Evolutionary conservation across 2,888 invertebrate species (phyloP).

Genomic region (Cephonodes hylas): DNA sequence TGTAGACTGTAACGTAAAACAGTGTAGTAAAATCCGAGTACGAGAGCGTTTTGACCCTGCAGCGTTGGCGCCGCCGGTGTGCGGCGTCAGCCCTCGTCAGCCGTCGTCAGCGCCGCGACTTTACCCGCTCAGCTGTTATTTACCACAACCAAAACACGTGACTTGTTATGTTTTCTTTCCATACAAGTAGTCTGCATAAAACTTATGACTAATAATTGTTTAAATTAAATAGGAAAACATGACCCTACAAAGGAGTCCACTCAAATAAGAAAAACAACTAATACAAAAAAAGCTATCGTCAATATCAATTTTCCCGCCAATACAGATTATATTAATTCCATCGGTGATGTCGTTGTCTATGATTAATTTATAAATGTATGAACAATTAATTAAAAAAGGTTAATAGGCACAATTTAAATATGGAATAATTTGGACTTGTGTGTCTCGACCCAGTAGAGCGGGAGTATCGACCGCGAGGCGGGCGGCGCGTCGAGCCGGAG

Average conservation of each 20-base stretch:
- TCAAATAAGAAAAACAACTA: no score
- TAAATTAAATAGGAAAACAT: background rate
- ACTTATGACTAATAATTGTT: background rate
- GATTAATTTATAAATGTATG: no score
- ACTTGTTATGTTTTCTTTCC: background rate
- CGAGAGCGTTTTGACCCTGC: conserved; percentile 34
- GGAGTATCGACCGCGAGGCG: conserved; percentile 47
- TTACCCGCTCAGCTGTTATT: conserved; percentile 34
- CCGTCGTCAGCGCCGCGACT: conserved; percentile 40
- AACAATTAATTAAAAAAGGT: no score
- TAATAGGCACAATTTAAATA: no score
- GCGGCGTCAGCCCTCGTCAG: conserved; percentile 43
- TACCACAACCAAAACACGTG: conserved; percentile 14
- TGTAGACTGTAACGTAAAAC: background rate
- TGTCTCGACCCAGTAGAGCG: conserved; percentile 36
- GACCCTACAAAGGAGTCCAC: no score
- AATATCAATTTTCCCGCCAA: no score
- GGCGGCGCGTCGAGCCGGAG: conserved; percentile 37
- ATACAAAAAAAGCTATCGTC: no score
- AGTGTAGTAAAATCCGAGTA: background rate
- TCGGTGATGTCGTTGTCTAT: no score
- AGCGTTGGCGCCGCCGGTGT: conserved; percentile 26
- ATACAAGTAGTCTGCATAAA: background rate
- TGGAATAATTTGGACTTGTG: background rate
- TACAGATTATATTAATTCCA: no score